Conservation (phyloP, 2,888 invertebrate genomes). For the Lottia gigantea region DNA sequence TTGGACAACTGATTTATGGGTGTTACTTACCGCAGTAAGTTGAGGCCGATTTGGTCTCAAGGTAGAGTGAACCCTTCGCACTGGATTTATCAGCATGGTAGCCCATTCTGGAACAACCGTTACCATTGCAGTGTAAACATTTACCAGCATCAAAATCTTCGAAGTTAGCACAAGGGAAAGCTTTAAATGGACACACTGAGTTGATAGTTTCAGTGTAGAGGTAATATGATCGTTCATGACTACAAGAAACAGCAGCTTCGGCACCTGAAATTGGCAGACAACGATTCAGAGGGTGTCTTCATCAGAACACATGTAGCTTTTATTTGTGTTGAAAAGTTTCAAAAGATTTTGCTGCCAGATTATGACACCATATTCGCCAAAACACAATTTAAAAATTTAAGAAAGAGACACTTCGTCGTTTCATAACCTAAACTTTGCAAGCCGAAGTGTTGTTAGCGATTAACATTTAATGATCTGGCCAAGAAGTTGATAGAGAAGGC, state of each 20-base stretch:
- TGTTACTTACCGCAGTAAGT: constrained; percentile 42
- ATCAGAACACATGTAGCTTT: too few relatives aligned
- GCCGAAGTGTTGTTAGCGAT: too few relatives aligned
- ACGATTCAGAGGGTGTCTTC: too few relatives aligned
- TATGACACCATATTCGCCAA: too few relatives aligned
- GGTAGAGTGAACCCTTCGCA: constrained; percentile 39
- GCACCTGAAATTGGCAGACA: constrained; percentile 31
- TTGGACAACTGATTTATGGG: too few relatives aligned
- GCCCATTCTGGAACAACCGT: constrained; percentile 45
- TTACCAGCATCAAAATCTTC: constrained; percentile 71
- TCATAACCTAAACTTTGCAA: too few relatives aligned
- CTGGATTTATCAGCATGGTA: constrained; percentile 36
- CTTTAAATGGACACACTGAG: constrained; percentile 80
- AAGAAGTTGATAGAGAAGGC: too few relatives aligned
- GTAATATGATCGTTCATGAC: constrained; percentile 86
- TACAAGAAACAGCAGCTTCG: constrained; percentile 75
- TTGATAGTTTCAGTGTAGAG: constrained; percentile 87
- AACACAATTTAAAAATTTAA: too few relatives aligned
- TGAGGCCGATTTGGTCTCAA: constrained; percentile 37
- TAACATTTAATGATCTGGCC: too few relatives aligned
- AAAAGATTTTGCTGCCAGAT: too few relatives aligned
- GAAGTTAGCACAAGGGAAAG: constrained; percentile 84
- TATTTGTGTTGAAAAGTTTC: too few relatives aligned
- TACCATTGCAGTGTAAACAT: constrained; percentile 38
- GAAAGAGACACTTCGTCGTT: too few relatives aligned